These are phyloP conservation scores for Sturnira hondurensis DNA, from an alignment of 2,113 vertebrate genomes.

Conservation along the genomic window DNA sequence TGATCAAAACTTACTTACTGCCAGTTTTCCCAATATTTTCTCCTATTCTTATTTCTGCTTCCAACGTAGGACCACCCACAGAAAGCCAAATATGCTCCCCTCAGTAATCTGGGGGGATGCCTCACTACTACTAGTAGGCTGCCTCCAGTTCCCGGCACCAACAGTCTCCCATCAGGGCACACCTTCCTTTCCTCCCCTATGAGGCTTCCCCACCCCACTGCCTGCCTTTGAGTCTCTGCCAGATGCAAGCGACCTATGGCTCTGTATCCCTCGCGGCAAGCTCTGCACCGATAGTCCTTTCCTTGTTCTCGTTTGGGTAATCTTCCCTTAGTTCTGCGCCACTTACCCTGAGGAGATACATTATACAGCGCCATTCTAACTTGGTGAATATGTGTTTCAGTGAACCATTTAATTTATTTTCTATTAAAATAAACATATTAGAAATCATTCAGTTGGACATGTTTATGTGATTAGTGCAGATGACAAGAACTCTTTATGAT, in stretches of 20 bases:
- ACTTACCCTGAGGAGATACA: background rate
- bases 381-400: background rate
- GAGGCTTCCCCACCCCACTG: background rate
- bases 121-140: background rate
- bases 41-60: background rate
- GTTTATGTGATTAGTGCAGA: background rate
- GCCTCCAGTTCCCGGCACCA: background rate
- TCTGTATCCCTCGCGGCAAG: background rate
- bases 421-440: slow-evolving; percentile 33
- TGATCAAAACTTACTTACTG: background rate
- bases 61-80: background rate
- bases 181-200: background rate
- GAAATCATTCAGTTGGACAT: slow-evolving; percentile 3
- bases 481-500: slow-evolving; percentile 23
- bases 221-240: background rate
- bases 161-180: background rate
- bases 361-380: background rate
- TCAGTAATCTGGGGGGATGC: background rate
- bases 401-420: slow-evolving; percentile 12
- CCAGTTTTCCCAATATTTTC: background rate
- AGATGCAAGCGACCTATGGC: background rate
- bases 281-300: background rate
- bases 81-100: background rate
- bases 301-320: background rate
- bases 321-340: background rate